These are phyloP conservation scores for Odontophorus gujanensis DNA, from an alignment of 2,113 vertebrate species.

Conservation along the genomic window DNA sequence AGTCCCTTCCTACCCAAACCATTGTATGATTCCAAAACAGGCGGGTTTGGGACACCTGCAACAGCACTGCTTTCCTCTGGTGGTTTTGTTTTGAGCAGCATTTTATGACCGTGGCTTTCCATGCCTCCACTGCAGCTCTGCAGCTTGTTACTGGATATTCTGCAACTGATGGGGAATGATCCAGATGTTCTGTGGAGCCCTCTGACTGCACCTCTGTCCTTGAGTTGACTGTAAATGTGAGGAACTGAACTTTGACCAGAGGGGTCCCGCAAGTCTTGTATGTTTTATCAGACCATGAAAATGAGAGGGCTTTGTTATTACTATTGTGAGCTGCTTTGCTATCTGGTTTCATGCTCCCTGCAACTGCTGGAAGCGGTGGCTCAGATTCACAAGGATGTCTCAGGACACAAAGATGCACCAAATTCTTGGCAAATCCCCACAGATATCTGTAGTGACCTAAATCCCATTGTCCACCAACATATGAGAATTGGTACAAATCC, in stretches of 20 bases:
- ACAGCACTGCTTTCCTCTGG: not conserved
- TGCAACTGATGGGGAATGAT: not conserved
- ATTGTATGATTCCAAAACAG: too few relatives aligned
- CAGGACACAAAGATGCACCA: not conserved
- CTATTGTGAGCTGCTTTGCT: not conserved
- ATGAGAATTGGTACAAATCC: not conserved
- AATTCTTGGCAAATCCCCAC: not conserved
- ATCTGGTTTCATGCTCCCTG: not conserved
- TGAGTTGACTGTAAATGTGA: not conserved
- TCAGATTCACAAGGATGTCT: not conserved
- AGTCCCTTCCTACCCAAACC: too few relatives aligned
- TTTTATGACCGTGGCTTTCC: not conserved
- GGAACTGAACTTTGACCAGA: constrained; percentile 30
- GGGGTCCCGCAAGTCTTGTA: not conserved
- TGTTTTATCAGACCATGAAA: constrained; percentile 12
- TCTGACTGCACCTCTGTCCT: not conserved
- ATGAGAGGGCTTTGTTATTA: not conserved
- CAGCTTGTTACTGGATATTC: not conserved
- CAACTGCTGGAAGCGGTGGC: not conserved
- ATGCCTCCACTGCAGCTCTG: not conserved
- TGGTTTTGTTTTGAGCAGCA: too few relatives aligned
- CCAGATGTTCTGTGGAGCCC: not conserved
- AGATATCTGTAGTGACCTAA: not conserved
- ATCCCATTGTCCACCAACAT: not conserved
- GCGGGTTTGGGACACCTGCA: not conserved